Evolutionary conservation across 2,888 invertebrate species (phyloP), one percentile per base, ranked within the genome.

Genomic region (Rapana venosa): DNA sequence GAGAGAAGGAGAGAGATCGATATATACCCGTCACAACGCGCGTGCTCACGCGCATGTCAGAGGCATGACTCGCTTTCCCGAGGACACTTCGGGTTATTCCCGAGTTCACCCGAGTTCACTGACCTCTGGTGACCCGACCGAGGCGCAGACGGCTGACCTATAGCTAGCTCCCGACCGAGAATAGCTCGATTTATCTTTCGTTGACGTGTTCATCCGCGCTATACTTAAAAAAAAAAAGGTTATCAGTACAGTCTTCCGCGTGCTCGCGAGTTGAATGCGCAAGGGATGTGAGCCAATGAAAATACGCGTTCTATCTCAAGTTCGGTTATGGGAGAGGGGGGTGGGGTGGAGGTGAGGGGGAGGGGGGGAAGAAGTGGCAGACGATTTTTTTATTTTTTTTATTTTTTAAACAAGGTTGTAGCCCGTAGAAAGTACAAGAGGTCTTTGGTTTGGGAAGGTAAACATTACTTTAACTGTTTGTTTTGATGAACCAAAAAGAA

Each of bases 41-140:
- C 13, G 47, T 2, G 56, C n/a, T 47, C 47, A 47, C 36, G 22
- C 26, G 30, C 47, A 83, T 83, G 47, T 56, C 47, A 79, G 35
- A 47, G 47, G 83, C 83, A 56, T 5, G 47, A 74, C n/a, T 74
- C 11, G 11, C 74, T 47, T n/a, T 47, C 22, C 83, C 36, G 83
- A 36, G 36, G 36, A 26, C 26, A 47, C n/a, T 47, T 47, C 83
- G 26, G 47, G 36, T 22, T 47, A 56, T 47, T 79, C 26, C 83
- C 83, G 83, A 83, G 83, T 83, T 83, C 83, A 47, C 47, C 47
- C 83, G 83, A 83, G 83, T 35, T 83, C 83, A 56, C 20, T 56
- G 56, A 83, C 83, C 83, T 56, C 83, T 17, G 0, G 83, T 47
- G 83, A 83, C 83, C 47, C 26, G 11, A 1, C 35, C 32, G 15